Percentiles rank a stretch among this genome's conserved stretches.
Evolutionary conservation across 2,888 invertebrate species (phyloP).

Genomic region (Campoplex nolae): DNA sequence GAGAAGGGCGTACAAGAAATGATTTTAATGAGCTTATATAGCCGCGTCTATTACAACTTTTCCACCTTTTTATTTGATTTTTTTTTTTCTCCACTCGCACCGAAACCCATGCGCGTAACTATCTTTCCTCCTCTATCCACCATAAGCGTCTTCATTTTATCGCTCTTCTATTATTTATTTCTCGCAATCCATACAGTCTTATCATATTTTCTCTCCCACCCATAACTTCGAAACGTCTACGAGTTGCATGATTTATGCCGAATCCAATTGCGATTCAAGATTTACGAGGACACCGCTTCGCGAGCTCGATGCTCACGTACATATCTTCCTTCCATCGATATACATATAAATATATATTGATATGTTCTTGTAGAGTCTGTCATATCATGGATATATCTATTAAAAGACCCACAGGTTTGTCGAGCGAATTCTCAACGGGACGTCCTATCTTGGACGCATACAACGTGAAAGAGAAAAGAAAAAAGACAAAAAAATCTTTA

Average conservation of each 20-base stretch:
- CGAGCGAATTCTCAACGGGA: constrained; percentile 45
- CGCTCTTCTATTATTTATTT: constrained; percentile 48
- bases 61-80: neutral
- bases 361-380: constrained; percentile 10
- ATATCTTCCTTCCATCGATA: constrained; percentile 6
- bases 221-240: constrained; percentile 34
- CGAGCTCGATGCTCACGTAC: constrained; percentile 45
- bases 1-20: neutral
- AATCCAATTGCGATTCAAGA: constrained; percentile 74
- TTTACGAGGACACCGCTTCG: constrained; percentile 73
- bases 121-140: neutral
- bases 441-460: constrained; percentile 21
- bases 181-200: constrained; percentile 61
- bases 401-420: constrained; percentile 48
- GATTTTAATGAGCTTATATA: neutral
- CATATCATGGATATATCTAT: constrained; percentile 47
- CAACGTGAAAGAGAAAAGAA: constrained; percentile 12
- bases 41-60: neutral
- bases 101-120: neutral
- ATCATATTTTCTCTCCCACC: constrained; percentile 42
- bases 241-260: constrained; percentile 75
- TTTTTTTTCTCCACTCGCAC: constrained; percentile 3
- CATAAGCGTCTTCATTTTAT: constrained; percentile 40
- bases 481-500: neutral
- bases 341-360: neutral